Evolutionary conservation across 2,113 vertebrate genomes (phyloP).

Genomic region (Chlamydotis undulata): DNA sequence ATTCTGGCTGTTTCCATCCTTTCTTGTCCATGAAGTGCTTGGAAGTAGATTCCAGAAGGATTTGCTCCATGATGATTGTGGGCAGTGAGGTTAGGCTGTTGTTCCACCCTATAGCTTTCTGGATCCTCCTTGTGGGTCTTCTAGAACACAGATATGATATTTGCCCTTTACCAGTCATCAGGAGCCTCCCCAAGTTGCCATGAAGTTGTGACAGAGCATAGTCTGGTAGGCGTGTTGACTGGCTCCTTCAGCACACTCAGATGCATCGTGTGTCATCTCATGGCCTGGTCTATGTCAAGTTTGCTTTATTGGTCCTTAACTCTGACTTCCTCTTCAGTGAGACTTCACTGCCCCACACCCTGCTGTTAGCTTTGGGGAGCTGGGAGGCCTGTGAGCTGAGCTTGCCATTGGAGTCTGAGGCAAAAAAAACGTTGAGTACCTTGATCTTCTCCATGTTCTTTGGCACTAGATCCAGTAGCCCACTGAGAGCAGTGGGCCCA

Average conservation of each 20-base stretch:
- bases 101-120: neutral
- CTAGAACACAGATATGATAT: neutral
- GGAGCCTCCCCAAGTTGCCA: neutral
- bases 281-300: neutral
- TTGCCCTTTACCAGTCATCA: neutral
- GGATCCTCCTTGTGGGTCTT: neutral
- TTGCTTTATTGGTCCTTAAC: neutral
- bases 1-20: neutral
- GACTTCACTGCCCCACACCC: neutral
- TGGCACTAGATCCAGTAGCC: neutral
- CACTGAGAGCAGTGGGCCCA: neutral
- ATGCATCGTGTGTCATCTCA: neutral
- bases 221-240: neutral
- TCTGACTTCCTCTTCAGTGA: neutral
- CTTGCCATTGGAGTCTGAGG: neutral
- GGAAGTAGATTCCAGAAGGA: neutral
- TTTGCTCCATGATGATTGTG: neutral
- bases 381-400: neutral
- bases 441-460: neutral
- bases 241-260: neutral
- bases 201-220: neutral
- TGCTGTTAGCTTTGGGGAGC: neutral
- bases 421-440: neutral
- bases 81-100: neutral
- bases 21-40: neutral